Base-by-base conservation (phyloP, 2,113 vertebrate genomes). In the Scomber japonicus region DNA sequence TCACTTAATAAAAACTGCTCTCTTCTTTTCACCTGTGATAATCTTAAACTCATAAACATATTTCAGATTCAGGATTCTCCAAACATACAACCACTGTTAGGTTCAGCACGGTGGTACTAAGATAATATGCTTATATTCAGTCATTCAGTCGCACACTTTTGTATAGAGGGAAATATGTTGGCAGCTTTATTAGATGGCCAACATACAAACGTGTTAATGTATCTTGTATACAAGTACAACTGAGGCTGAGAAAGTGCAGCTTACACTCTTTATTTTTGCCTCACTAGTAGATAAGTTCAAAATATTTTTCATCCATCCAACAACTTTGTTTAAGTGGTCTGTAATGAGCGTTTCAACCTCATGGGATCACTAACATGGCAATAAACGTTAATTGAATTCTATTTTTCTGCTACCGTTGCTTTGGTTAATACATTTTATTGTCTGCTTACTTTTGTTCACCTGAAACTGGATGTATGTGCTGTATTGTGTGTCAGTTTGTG, bases 281-380 rank as follows among this genome's bases (percentile, higher is more conserved):
- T 13, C 50, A 21, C 14, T 66, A 50, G 65, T 75, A 31, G 50
- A 48, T 30, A 75, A 24, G 9, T 69, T 75, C 16, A 75, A 63
- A 79, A 61, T 84, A 54, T 80, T 66, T 76, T 80, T 24, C 7
- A 49, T 67, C 60, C 50, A 57, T 54, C 24, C 40, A 31, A 57
- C 45, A 53, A 17, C 65, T 80, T 40, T n/a, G 21, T 54, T 71
- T 71, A 24, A 11, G 11, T 50, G 35, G 55, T 67, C 60, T 75
- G 31, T 64, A 73, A 83, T 55, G 67, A 84, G 63, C 73, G 45
- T 27, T 48, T 44, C 31, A 49, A 31, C 51, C 77, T 64, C 35
- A 14, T 64, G 83, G 60, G 76, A 71, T 40, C 16, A 35, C 53
- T 78, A 81, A 82, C 31, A 73, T 63, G 67, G 54, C 35, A 3